Conservation (phyloP, 2,888 invertebrate genomes). For the Ornithoptera priamus region DNA sequence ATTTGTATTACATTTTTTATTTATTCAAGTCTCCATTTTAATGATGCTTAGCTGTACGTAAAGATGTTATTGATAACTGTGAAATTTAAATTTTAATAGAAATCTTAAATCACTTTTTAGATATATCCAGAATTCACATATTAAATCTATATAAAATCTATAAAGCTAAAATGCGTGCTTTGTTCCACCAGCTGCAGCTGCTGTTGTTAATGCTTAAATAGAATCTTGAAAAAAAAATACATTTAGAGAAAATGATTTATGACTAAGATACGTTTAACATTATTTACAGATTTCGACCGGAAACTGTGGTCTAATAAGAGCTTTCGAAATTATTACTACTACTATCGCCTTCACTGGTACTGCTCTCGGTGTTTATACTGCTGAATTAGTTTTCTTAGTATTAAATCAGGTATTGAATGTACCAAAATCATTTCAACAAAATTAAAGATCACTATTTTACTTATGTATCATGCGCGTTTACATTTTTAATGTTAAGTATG, state of each 20-base stretch:
- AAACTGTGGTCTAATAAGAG: conserved; percentile 69
- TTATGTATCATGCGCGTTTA: no score
- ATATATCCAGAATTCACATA: no score
- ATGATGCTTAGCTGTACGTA: no score
- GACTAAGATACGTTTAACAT: neutral
- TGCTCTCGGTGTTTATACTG: conserved; percentile 63
- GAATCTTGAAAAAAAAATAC: neutral
- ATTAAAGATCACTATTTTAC: no score
- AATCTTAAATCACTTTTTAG: no score
- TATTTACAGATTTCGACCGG: conserved; percentile 64
- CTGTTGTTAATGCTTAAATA: neutral
- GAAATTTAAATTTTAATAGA: no score
- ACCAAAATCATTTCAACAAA: no score
- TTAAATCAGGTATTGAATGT: conserved; percentile 60
- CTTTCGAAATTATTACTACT: conserved; percentile 61
- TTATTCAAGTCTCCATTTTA: neutral
- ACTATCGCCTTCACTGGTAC: conserved; percentile 60
- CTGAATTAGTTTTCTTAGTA: conserved; percentile 67
- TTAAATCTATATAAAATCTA: no score
- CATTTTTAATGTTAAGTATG: no score
- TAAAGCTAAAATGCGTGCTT: neutral
- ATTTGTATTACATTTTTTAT: neutral
- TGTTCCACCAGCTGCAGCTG: neutral
- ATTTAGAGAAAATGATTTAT: neutral
- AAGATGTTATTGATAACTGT: no score